Evolutionary conservation across 2,113 vertebrate genomes (phyloP), one percentile per base, ranked within the genome.

Genomic region (Ictalurus furcatus): DNA sequence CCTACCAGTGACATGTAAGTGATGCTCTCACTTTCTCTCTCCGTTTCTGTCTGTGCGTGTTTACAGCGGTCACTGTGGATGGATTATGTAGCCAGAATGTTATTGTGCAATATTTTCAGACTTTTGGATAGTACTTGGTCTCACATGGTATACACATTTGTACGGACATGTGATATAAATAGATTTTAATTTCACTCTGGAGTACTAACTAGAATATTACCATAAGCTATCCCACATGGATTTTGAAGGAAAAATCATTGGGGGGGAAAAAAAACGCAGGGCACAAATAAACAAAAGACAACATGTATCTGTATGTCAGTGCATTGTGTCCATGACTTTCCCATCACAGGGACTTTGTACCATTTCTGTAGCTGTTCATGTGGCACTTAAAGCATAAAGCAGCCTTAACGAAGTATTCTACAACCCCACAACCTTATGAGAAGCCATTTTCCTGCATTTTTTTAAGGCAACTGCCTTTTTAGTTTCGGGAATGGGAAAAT

Each of bases 1-100:
- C 97, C 98, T 25, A 93, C 96, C 92, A 99, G 98, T 0, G 98
- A 99, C 95, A 99, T 99, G 98, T 99, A 95, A 97, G 98, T 96
- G 89, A 79, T 85, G 56, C 87, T 78, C 34, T 44, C 21, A 84
- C 19, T 78, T 56, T 78, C 30, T 61, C 34, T 69, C 8, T 40
- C 34, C 12, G 30, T 52, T 69, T 76, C 58, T 84, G 25, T 76
- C 3, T 59, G 37, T 52, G 17, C 11, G 30, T 54, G 40, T 80
- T 28, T 19, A 30, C 16, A 40, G 23, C 30, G 6, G 25, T 54
- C 76, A 54, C 76, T 28, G 6, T 8, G 0, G 28, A 80, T 52
- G 28, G 79, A 4, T 5, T 3, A 58, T 81, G 4, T 11, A 59
- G n/a, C 30, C 4, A 8, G 11, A 13, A 23, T 37, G 3, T 19